These are phyloP conservation scores for Zaprionus gabonicus DNA, from an alignment of 1,140 invertebrate species.

Conservation along the genomic window DNA sequence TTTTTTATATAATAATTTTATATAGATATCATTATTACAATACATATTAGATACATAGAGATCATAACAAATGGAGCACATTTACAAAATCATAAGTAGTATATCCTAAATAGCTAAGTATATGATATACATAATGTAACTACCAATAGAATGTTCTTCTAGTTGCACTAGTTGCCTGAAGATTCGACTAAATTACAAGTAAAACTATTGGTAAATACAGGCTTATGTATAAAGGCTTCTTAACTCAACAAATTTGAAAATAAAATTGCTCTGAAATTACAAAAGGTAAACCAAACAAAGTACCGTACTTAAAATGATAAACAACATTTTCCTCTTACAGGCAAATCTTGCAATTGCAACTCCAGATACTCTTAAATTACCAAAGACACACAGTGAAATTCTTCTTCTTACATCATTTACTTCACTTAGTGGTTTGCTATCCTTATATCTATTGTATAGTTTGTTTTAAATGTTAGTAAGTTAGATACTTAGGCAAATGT, in stretches of 20 bases:
- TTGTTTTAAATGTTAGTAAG: neutral
- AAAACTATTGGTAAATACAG: constrained; percentile 24
- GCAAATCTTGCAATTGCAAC: constrained; percentile 21
- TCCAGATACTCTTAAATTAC: constrained; percentile 28
- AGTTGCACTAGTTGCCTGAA: constrained; percentile 4
- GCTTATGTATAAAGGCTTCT: constrained; percentile 36
- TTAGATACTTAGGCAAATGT: constrained; percentile 3
- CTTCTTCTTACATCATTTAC: neutral
- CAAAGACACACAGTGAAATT: constrained; percentile 32
- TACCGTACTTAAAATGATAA: constrained; percentile 67
- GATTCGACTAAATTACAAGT: constrained; percentile 23
- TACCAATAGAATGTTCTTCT: constrained; percentile 20
- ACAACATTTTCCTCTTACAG: constrained; percentile 35
- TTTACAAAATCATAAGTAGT: constrained; percentile 44
- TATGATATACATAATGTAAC: constrained; percentile 1
- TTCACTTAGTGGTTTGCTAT: constrained; percentile 1
- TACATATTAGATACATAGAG: constrained; percentile 30
- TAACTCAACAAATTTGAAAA: constrained; percentile 32
- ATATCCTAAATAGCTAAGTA: constrained; percentile 18
- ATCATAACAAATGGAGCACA: constrained; percentile 34
- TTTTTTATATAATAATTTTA: constrained; percentile 51
- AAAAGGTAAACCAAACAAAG: constrained; percentile 51
- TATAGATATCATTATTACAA: constrained; percentile 17
- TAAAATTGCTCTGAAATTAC: constrained; percentile 76
- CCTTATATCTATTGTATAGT: neutral